phyloP scores from a whole-genome alignment of 2,888 invertebrate species.

The Sminthurides aquaticus region DNA sequence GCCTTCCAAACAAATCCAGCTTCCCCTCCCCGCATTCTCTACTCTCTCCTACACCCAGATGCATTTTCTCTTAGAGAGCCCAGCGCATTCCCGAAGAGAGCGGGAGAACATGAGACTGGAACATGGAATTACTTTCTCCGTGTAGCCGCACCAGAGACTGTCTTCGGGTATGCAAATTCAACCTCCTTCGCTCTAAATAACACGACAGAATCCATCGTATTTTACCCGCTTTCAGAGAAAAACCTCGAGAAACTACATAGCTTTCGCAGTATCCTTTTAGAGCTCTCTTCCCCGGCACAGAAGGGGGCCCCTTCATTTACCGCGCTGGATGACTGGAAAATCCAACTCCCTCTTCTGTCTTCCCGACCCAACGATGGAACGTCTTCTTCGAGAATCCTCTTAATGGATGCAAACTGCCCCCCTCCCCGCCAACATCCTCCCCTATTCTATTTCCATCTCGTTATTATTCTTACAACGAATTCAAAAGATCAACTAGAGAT shows the following conservation, averaged over 20 bases:
- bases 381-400: constrained; percentile 1
- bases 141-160: not conserved
- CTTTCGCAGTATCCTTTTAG: not conserved
- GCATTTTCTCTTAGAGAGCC: no score
- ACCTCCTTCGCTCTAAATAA: not conserved
- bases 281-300: no score
- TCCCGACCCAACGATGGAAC: not conserved
- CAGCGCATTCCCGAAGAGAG: not conserved
- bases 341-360: not conserved
- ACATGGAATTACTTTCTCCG: no score
- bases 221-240: not conserved
- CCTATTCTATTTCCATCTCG: constrained; percentile 10
- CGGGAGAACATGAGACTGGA: no score
- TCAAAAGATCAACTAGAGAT: constrained; percentile 7
- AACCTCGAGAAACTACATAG: not conserved
- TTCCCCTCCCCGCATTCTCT: not conserved
- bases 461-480: constrained; percentile 7
- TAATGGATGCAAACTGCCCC: constrained; percentile 9
- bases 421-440: not conserved
- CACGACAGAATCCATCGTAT: not conserved
- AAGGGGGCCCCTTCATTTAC: not conserved
- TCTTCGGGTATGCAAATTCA: not conserved
- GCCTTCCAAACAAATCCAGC: not conserved
- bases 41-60: not conserved
- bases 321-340: no score